phyloP scores from a whole-genome alignment of 1,140 invertebrate species.

The Belonocnema kinseyi region DNA sequence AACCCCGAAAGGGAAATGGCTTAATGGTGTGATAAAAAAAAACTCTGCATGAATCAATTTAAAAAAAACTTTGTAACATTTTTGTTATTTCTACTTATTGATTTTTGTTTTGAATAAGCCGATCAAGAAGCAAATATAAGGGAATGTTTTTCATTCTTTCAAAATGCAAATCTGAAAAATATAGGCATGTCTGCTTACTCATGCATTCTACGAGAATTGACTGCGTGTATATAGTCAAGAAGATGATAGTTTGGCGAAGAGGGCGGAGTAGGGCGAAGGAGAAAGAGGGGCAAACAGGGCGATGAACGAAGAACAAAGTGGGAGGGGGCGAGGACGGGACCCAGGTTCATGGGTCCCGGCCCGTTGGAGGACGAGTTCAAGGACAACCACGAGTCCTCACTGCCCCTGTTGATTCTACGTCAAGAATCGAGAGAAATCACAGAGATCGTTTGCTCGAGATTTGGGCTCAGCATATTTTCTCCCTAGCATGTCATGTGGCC shows the following conservation, averaged over 20 bases:
- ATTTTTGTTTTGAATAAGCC: no score
- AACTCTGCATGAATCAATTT: no score
- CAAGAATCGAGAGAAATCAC: constrained; percentile 41
- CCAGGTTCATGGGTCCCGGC: constrained; percentile 45
- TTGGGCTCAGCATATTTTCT: no score
- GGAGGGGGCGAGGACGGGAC: constrained; percentile 21
- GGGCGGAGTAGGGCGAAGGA: constrained; percentile 31
- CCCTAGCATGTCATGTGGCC: no score
- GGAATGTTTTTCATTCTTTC: not conserved
- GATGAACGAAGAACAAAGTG: constrained; percentile 5
- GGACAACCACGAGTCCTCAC: constrained; percentile 41
- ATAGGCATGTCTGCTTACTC: not conserved
- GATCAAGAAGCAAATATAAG: no score
- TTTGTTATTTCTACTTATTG: no score
- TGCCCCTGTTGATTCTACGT: constrained; percentile 27
- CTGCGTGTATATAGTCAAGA: not conserved
- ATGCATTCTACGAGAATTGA: constrained; percentile 10
- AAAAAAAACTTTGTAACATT: no score
- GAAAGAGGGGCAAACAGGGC: constrained; percentile 13
- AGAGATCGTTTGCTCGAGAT: constrained; percentile 38
- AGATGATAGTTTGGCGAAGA: constrained; percentile 36
- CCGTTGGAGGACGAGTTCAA: constrained; percentile 58
- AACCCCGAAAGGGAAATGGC: no score
- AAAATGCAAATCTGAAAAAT: not conserved
- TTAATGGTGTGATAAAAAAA: no score